Evolutionary conservation across 2,888 invertebrate species (phyloP), one percentile per base, ranked within the genome.

Genomic region (Pterobdella sp.): DNA sequence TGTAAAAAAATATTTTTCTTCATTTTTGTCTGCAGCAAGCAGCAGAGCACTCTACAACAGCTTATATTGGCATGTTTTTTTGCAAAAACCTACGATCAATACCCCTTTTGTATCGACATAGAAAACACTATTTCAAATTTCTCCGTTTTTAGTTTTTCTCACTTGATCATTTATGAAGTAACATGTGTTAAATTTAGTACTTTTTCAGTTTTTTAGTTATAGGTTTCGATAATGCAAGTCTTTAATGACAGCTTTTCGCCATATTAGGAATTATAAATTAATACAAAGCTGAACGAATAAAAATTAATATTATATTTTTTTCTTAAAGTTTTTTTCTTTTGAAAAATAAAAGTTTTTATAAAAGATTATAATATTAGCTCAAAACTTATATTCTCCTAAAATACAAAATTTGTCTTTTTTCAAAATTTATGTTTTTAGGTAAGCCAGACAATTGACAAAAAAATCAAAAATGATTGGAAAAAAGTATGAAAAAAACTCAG

Each of bases 1-100:
- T 26, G 60, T 26, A 4, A 14, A 14, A 3, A 22, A 4, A 26
- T 56, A 26, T 56, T 56, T 56, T 4, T 56, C n/a, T 56, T 7
- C 26, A 3, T 56, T 56, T 56, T 56, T n/a, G 7, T 4, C 60
- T 56, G 60, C 60, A 56, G 4, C 60, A 22, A 22, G 60, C 60
- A 56, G 60, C 60, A 18, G 3, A 26, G 3, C 10, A 56, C 60
- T 4, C n/a, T 18, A 26, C 60, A 56, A 56, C 60, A 56, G 60
- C 60, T 56, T 26, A 14, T 22, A 56, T 56, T 56, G 60, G 60
- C 60, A 56, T 56, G 60, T 56, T 56, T 56, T n/a, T 56, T 56
- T 56, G 60, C 60, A 56, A 56, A 56, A 56, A 4, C n/a, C 60
- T 42, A 14, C 14, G 60, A 56, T 56, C 60, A 56, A 56, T 56